phyloP scores from a whole-genome alignment of 2,888 invertebrate species.

The Drosophila barbarae region DNA sequence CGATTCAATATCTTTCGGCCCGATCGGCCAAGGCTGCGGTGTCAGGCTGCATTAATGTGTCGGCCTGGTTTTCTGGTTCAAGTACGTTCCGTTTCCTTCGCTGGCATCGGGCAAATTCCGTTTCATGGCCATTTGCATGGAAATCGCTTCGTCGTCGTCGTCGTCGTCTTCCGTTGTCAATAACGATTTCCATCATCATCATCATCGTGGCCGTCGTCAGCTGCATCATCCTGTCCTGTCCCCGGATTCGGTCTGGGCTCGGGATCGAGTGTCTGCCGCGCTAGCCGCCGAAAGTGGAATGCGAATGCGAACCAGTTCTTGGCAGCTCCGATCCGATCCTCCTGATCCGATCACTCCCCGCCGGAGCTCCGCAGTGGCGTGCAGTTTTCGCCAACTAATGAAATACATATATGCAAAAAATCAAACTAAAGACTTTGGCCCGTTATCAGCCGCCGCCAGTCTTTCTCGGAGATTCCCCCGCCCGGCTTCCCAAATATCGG shows the following conservation, averaged over 20 bases:
- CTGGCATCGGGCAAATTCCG: conserved; percentile 60
- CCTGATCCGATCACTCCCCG: conserved; percentile 14
- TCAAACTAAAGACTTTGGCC: conserved; percentile 47
- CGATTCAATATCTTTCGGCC: conserved; percentile 21
- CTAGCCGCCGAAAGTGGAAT: conserved; percentile 49
- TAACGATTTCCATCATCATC: conserved; percentile 77
- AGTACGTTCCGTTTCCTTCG: conserved; percentile 76
- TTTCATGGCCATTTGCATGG: conserved; percentile 78
- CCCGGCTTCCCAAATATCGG: neutral
- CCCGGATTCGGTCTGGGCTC: conserved; percentile 23
- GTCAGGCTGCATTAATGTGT: conserved; percentile 77
- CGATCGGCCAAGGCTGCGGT: conserved; percentile 64
- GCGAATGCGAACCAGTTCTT: conserved; percentile 59
- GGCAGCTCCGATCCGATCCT: conserved; percentile 28
- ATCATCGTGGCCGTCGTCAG: conserved; percentile 50
- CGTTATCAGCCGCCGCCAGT: conserved; percentile 56
- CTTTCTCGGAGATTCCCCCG: conserved; percentile 21
- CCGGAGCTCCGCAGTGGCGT: conserved; percentile 52
- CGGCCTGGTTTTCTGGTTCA: conserved; percentile 76
- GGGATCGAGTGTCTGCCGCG: conserved; percentile 37
- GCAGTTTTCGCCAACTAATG: conserved; percentile 67
- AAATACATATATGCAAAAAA: conserved; percentile 68
- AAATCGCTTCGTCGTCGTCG: conserved; percentile 57
- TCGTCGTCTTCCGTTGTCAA: conserved; percentile 72
- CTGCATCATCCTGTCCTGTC: conserved; percentile 36